Conservation (phyloP, 2,888 invertebrate species). For the Lobophora halterata region DNA sequence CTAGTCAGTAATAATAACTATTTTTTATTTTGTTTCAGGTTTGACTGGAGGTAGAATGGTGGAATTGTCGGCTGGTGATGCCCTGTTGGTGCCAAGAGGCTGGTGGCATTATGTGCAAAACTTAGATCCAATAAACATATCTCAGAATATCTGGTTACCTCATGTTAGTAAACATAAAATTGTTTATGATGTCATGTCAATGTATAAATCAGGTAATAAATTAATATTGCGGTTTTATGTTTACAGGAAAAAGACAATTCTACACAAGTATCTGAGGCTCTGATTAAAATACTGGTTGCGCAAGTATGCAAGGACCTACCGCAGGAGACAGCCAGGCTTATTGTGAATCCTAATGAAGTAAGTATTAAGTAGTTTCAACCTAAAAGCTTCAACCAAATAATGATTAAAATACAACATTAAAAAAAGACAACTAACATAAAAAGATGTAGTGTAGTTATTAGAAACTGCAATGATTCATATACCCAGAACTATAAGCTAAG, state of each 20-base stretch:
- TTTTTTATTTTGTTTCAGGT: constrained; percentile 41
- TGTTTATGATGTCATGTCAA: not conserved
- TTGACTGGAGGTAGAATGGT: constrained; percentile 77
- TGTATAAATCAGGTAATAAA: not conserved
- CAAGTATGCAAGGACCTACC: constrained; percentile 80
- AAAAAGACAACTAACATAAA: too few species aligned
- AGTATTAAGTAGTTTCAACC: constrained; percentile 20
- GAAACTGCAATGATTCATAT: too few species aligned
- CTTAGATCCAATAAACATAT: constrained; percentile 83
- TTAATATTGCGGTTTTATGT: constrained; percentile 1
- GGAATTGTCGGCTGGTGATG: constrained; percentile 90
- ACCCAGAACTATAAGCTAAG: too few species aligned
- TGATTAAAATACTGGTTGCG: constrained; percentile 84
- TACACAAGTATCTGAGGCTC: constrained; percentile 80
- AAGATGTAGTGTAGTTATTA: too few species aligned
- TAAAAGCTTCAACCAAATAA: too few species aligned
- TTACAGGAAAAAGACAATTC: constrained; percentile 75
- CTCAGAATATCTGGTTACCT: constrained; percentile 87
- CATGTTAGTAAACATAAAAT: constrained; percentile 72
- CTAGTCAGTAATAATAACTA: too few species aligned
- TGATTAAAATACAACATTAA: too few species aligned
- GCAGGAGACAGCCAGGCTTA: constrained; percentile 62
- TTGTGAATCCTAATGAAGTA: constrained; percentile 87
- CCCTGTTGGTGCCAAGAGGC: constrained; percentile 86
- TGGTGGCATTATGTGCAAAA: constrained; percentile 99